Conservation (phyloP, 2,888 invertebrate genomes). For the Drosophila ezoana region DNA sequence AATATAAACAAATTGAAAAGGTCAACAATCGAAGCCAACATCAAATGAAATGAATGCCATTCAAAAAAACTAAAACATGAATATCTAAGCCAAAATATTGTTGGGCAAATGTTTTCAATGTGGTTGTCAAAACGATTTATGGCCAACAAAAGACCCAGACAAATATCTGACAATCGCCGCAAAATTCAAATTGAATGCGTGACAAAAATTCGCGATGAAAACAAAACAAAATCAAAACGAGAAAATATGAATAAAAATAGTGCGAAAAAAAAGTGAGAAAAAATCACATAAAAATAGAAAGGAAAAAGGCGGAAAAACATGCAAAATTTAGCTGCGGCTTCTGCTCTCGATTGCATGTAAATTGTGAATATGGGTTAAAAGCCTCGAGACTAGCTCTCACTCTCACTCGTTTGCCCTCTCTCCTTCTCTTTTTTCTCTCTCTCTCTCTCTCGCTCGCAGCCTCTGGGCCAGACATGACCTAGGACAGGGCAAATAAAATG, state of each 20-base stretch:
- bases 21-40: neutral
- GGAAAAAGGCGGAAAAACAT: slow-evolving; percentile 18
- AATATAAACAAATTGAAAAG: slow-evolving; percentile 37
- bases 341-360: slow-evolving; percentile 67
- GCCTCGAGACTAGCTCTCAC: slow-evolving; percentile 43
- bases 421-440: neutral
- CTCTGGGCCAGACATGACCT: slow-evolving; percentile 71
- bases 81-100: slow-evolving; percentile 23
- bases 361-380: slow-evolving; percentile 75
- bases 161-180: slow-evolving; percentile 35
- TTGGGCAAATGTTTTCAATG: slow-evolving; percentile 39
- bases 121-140: slow-evolving; percentile 40
- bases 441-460: neutral
- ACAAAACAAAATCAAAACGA: slow-evolving; percentile 12
- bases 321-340: slow-evolving; percentile 35
- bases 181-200: slow-evolving; percentile 41
- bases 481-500: slow-evolving; percentile 66
- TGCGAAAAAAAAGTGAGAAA: slow-evolving; percentile 34
- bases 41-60: slow-evolving; percentile 2
- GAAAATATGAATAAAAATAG: slow-evolving; percentile 54
- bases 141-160: slow-evolving; percentile 3
- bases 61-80: neutral
- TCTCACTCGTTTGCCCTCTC: neutral
- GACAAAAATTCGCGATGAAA: slow-evolving; percentile 33
- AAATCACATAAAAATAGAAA: slow-evolving; percentile 21